phyloP scores from a whole-genome alignment of 2,113 vertebrate species.

The Coptodon bakossiorum region DNA sequence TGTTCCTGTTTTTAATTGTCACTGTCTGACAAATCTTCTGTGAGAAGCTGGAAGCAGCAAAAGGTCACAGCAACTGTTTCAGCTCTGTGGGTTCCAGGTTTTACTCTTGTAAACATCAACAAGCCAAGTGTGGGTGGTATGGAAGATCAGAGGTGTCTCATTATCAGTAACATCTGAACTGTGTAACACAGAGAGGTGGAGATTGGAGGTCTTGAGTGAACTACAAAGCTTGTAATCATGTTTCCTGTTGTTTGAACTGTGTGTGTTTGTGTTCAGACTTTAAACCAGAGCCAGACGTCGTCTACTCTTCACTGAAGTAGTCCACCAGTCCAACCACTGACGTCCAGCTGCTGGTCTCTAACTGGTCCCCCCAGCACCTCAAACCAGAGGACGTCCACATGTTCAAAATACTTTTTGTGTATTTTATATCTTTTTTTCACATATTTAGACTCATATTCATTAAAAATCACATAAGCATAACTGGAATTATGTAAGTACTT shows the following conservation, averaged over 20 bases:
- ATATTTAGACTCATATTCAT: too few relatives aligned
- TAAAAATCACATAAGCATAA: too few relatives aligned
- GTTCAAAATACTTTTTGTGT: too few relatives aligned
- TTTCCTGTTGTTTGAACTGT: background rate
- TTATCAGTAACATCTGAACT: background rate
- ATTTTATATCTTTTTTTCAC: too few relatives aligned
- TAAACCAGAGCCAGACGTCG: rapidly evolving
- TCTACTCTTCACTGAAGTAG: background rate
- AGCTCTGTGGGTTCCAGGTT: background rate
- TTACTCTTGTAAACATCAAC: background rate
- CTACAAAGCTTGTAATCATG: rapidly evolving
- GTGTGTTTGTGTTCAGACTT: background rate
- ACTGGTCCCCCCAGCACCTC: rapidly evolving
- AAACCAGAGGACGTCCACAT: rapidly evolving
- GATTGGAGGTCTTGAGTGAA: too few relatives aligned
- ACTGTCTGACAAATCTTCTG: too few relatives aligned
- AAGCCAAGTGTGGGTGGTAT: background rate
- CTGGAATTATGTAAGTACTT: too few relatives aligned
- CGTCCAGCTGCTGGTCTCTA: background rate
- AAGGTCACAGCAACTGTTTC: too few relatives aligned
- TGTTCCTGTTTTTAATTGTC: too few relatives aligned
- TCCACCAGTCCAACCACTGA: rapidly evolving
- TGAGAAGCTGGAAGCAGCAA: too few relatives aligned
- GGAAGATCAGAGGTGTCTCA: background rate
- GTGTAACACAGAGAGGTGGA: too few relatives aligned